Conservation (phyloP, 2,888 invertebrate genomes). For the Sesia bembeciformis region DNA sequence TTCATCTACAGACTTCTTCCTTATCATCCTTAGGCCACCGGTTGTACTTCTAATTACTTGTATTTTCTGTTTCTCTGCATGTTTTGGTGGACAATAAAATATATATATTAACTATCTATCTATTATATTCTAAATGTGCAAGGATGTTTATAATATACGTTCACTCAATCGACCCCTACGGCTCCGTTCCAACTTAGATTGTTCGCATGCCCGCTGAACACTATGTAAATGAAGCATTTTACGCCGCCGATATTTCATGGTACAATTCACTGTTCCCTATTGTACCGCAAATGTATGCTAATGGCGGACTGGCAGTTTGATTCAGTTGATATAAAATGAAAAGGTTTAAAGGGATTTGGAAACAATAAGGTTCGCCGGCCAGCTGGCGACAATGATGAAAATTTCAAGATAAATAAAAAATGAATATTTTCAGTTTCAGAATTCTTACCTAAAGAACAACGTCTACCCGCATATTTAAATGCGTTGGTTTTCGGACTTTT, state of each 20-base stretch:
- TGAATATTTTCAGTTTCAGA: too few relatives aligned
- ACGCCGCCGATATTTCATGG: constrained; percentile 22
- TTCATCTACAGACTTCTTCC: too few relatives aligned
- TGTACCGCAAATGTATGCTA: constrained; percentile 28
- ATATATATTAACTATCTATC: too few relatives aligned
- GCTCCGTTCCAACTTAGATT: not conserved
- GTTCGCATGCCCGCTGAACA: constrained; percentile 10
- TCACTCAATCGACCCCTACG: not conserved
- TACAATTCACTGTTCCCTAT: constrained; percentile 15
- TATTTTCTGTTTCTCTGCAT: too few relatives aligned
- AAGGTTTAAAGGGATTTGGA: not conserved
- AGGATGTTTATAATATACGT: not conserved
- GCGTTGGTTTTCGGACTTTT: too few relatives aligned
- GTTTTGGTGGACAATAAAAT: too few relatives aligned
- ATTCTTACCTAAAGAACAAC: too few relatives aligned
- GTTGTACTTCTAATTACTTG: too few relatives aligned
- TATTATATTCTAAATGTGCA: too few relatives aligned
- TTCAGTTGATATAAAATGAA: constrained; percentile 7
- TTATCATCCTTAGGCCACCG: too few relatives aligned
- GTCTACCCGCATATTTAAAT: too few relatives aligned
- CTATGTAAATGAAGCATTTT: constrained; percentile 35
- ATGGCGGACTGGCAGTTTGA: constrained; percentile 15
- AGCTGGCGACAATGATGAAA: not conserved
- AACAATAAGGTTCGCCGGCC: not conserved
- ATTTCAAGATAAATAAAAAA: not conserved